These are phyloP conservation scores for Graptemys geographica DNA, from an alignment of 2,797 vertebrate genomes.

Conservation along the genomic window DNA sequence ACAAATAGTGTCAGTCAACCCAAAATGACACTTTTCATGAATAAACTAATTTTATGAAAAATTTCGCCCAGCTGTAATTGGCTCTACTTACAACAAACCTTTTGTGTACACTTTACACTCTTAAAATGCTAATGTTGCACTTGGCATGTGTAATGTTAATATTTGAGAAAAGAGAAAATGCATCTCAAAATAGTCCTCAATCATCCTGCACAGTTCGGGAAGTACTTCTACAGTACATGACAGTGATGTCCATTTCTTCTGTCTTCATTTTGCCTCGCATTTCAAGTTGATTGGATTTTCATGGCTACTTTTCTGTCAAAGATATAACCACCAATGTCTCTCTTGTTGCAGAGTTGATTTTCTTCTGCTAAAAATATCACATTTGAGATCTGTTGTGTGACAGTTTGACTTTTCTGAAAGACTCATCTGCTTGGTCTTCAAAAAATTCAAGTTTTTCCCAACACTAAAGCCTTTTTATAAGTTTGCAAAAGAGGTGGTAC, in stretches of 20 bases:
- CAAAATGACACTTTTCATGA: neutral
- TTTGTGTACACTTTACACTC: neutral
- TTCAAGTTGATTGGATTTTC: neutral
- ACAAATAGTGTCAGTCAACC: neutral
- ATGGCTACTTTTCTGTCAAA: neutral
- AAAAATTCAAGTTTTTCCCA: neutral
- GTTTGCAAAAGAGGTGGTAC: neutral
- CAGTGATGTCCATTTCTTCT: neutral
- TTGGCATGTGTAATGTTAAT: neutral
- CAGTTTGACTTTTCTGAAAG: slow-evolving; percentile 18
- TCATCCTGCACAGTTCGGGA: neutral
- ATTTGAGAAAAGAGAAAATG: neutral
- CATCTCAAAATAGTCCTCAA: neutral
- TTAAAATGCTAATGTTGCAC: neutral
- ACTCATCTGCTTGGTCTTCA: neutral
- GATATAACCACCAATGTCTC: neutral
- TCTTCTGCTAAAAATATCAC: neutral
- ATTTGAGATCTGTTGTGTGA: neutral
- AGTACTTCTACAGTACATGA: neutral
- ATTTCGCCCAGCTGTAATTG: neutral
- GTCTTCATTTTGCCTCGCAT: neutral
- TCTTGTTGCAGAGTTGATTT: neutral
- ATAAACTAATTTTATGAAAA: neutral
- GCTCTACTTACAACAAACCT: neutral
- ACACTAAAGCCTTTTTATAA: neutral